These are phyloP conservation scores for Epinotia bilunana DNA, from an alignment of 2,888 invertebrate species.

Conservation along the genomic window DNA sequence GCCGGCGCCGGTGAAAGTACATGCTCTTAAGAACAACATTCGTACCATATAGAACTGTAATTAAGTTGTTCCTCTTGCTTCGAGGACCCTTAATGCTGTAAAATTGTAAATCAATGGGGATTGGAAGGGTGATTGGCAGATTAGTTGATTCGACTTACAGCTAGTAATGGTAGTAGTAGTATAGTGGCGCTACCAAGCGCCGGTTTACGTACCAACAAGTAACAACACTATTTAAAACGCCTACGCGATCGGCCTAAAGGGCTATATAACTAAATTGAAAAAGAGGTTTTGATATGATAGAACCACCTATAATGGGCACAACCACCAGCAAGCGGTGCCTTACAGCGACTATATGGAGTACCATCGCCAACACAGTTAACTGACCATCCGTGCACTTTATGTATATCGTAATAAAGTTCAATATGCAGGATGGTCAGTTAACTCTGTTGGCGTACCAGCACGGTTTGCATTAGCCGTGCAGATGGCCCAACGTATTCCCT, in stretches of 20 bases:
- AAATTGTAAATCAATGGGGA: conserved; percentile 16
- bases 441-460: no score
- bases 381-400: no score
- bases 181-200: neutral
- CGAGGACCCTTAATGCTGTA: conserved; percentile 14
- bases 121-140: neutral
- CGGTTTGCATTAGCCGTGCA: no score
- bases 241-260: neutral
- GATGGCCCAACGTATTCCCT: no score
- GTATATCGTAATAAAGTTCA: no score
- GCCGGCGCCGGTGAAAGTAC: conserved; percentile 73
- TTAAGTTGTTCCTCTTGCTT: conserved; percentile 47
- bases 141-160: neutral
- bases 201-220: neutral
- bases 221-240: neutral
- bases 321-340: no score
- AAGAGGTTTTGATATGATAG: no score
- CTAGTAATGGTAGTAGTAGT: neutral
- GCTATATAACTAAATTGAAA: neutral
- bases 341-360: no score
- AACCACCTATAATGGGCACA: no score
- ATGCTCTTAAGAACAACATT: conserved; percentile 57
- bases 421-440: no score
- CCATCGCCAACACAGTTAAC: no score
- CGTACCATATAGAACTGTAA: conserved; percentile 54